Percentiles rank a stretch among this genome's conserved stretches.
phyloP scores from a whole-genome alignment of 2,888 invertebrate genomes.

The Drosophila buzzatii region DNA sequence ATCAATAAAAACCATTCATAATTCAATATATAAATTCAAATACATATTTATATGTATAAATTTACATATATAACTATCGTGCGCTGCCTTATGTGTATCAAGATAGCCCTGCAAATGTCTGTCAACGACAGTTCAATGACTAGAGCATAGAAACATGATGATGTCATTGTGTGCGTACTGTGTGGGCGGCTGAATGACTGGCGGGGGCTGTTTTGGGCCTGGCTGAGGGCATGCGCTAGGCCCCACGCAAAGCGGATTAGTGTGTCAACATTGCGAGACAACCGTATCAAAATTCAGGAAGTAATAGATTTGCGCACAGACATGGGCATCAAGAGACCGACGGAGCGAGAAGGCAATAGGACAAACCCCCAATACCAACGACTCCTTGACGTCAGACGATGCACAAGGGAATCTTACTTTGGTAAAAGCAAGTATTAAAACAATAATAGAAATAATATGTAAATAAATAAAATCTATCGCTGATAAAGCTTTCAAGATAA shows the following conservation, averaged over 20 bases:
- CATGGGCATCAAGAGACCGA: conserved; percentile 9
- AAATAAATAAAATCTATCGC: neutral
- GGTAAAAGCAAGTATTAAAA: conserved; percentile 15
- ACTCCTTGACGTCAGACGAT: conserved; percentile 35
- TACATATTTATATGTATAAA: too few relatives aligned
- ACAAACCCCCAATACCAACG: neutral
- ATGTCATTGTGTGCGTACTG: conserved; percentile 34
- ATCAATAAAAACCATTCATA: too few relatives aligned
- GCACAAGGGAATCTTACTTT: conserved; percentile 10
- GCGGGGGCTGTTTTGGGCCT: neutral
- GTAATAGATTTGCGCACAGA: conserved; percentile 71
- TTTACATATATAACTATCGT: too few relatives aligned
- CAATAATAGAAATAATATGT: neutral
- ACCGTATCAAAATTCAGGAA: conserved; percentile 77
- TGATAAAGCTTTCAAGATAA: neutral
- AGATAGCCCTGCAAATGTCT: conserved; percentile 54
- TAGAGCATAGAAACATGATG: conserved; percentile 34
- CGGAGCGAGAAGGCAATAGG: neutral
- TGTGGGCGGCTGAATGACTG: conserved; percentile 20
- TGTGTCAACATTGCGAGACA: conserved; percentile 56
- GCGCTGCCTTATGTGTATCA: neutral
- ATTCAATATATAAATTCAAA: too few relatives aligned
- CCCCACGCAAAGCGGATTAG: conserved; percentile 70
- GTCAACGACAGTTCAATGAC: conserved; percentile 63
- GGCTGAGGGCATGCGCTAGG: conserved; percentile 7